Evolutionary conservation across 53 echinoderm and acorn worm species (phyloP).

Genomic region (Holothuria scabra): DNA sequence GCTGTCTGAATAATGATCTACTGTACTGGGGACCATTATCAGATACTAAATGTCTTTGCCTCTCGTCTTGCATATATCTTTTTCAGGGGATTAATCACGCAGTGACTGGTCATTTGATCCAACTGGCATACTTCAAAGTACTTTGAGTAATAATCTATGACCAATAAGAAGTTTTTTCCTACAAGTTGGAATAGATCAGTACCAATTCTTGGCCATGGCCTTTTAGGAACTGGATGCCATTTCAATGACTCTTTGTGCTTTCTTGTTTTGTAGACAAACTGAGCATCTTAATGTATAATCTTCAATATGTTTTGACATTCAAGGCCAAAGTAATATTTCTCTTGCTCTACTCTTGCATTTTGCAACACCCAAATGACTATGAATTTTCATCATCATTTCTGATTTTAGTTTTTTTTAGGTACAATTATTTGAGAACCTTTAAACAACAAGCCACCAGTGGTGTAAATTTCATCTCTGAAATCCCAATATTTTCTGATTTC

Average conservation of each 20-base stretch:
- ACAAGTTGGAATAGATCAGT: background rate
- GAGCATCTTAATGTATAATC: background rate
- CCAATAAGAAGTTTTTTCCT: background rate
- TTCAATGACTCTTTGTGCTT: slow-evolving; percentile 10
- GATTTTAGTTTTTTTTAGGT: background rate
- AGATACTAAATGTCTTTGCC: background rate
- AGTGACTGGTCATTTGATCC: slow-evolving; percentile 21
- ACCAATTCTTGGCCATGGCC: background rate
- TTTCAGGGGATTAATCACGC: slow-evolving; percentile 51
- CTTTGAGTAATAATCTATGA: background rate
- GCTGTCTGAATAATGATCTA: too few species aligned
- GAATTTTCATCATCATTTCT: slow-evolving; percentile 20
- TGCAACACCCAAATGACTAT: background rate
- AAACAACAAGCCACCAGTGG: too few species aligned
- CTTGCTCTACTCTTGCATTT: slow-evolving; percentile 24
- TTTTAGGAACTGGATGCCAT: too few species aligned
- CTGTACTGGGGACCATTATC: slow-evolving; percentile 50
- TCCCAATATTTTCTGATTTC: background rate
- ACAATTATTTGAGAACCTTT: background rate
- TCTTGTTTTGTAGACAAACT: slow-evolving; percentile 8
- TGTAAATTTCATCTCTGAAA: too few species aligned
- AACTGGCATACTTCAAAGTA: slow-evolving; percentile 32
- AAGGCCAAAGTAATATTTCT: background rate
- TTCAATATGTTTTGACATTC: slow-evolving; percentile 12
- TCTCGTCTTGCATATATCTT: slow-evolving; percentile 53